Base-by-base conservation (phyloP, 2,113 vertebrate genomes). In the Lampris incognitus region DNA sequence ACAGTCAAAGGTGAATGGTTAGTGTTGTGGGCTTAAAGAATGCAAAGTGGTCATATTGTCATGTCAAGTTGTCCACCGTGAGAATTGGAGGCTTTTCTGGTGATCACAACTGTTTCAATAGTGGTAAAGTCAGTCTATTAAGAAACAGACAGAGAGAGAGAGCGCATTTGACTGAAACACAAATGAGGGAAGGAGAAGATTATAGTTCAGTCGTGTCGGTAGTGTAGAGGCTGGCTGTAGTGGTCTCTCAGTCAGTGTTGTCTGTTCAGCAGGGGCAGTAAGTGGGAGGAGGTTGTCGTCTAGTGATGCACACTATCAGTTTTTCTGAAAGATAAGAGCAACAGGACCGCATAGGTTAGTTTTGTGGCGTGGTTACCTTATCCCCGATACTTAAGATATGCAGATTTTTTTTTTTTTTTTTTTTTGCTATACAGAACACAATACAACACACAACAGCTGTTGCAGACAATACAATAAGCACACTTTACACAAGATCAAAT, bases 261-360 rank as follows among this genome's bases (percentile, higher is more conserved):
- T 87, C 85, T 85, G 83, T 88, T 94, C 88, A 94, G 89, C 92
- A 94, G 76, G 91, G 92, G 90, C 94, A 94, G 89, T 94, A 92
- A 84, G 93, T 91, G 67, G 91, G 91, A 87, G 90, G 92, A 79
- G 91, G 91, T 83, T 82, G 92, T 89, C 91, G 90, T 91, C 85
- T 90, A 38, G 89, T 91, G 81, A 94, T 93, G 91, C 91, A 94
- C 81, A 95, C 91, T 7, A 94, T 95, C 90, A 95, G 91, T 92
- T 94, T 94, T 92, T 94, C 93, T 94, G 93, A 51, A 84, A 84
- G 52, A 87, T 24, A 84, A 61, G 61, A 62, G 80, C 44, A 77
- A 24, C 24, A 24, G 24, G 24, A 24, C 24, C 24, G 24, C 24
- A 24, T 24, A 24, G 24, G 24, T 24, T 24, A 24, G 24, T 24